Conservation (phyloP, 2,797 vertebrate genomes). For the Aratinga solstitialis region DNA sequence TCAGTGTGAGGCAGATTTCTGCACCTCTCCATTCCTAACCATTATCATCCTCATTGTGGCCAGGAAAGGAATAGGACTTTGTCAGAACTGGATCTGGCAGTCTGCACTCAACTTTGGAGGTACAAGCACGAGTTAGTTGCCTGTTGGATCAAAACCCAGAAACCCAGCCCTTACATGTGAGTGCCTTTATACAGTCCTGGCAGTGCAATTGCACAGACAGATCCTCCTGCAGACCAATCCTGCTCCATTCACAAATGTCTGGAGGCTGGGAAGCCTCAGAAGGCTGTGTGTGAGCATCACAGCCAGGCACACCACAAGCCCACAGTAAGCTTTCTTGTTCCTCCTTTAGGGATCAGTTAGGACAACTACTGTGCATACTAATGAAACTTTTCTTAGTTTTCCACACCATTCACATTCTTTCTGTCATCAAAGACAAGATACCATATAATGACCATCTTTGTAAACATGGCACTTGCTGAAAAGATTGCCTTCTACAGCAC, state of each 20-base stretch:
- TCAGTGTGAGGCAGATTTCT: not conserved
- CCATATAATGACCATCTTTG: not conserved
- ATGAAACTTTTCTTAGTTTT: not conserved
- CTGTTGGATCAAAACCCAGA: not conserved
- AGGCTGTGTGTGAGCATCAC: not conserved
- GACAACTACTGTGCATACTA: not conserved
- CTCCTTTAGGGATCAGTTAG: not conserved
- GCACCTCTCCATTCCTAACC: not conserved
- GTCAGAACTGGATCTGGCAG: not conserved
- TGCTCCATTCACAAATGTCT: not conserved
- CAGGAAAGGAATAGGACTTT: not conserved
- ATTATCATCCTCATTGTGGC: too few relatives aligned
- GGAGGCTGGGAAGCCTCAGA: not conserved
- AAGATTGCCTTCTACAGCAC: not conserved
- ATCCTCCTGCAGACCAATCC: not conserved
- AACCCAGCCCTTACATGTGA: not conserved
- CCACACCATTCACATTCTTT: not conserved
- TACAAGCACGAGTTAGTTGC: not conserved
- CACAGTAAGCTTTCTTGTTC: not conserved
- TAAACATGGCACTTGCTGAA: not conserved
- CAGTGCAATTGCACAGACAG: not conserved
- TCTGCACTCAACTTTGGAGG: not conserved
- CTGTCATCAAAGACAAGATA: not conserved
- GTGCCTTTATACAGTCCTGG: not conserved
- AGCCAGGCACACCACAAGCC: not conserved